Conservation (phyloP, 2,113 vertebrate species). For the Sceloporus undulatus region DNA sequence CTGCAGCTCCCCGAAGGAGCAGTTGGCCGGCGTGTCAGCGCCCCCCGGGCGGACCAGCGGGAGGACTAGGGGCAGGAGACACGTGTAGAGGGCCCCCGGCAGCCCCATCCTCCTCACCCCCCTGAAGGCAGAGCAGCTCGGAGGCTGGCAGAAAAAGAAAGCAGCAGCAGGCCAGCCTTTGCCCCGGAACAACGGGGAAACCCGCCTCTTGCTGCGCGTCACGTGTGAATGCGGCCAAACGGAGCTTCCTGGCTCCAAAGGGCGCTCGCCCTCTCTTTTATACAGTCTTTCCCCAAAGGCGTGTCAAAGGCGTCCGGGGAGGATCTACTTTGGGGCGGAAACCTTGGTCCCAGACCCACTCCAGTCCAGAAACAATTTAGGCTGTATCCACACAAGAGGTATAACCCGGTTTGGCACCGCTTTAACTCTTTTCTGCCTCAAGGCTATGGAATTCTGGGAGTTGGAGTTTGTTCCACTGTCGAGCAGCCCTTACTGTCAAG, state of each 20-base stretch:
- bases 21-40: conserved; percentile 93
- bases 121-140: too few relatives aligned
- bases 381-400: too few relatives aligned
- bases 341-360: too few relatives aligned
- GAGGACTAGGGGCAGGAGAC: conserved; percentile 23
- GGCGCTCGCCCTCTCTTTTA: too few relatives aligned
- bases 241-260: neutral
- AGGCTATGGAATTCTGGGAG: neutral
- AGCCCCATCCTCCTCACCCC: too few relatives aligned
- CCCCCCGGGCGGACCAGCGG: conserved; percentile 30
- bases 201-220: neutral
- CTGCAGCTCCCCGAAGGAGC: conserved; percentile 86
- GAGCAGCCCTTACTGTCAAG: too few relatives aligned
- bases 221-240: neutral
- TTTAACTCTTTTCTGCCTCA: neutral
- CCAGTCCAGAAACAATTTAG: too few relatives aligned
- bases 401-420: too few relatives aligned
- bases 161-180: too few relatives aligned
- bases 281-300: too few relatives aligned
- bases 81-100: neutral
- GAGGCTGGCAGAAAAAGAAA: neutral
- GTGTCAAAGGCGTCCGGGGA: too few relatives aligned
- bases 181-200: neutral
- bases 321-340: too few relatives aligned
- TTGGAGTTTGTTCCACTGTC: neutral